Base-by-base conservation (phyloP, 2,113 vertebrate species). In the Aptenodytes forsteri region DNA sequence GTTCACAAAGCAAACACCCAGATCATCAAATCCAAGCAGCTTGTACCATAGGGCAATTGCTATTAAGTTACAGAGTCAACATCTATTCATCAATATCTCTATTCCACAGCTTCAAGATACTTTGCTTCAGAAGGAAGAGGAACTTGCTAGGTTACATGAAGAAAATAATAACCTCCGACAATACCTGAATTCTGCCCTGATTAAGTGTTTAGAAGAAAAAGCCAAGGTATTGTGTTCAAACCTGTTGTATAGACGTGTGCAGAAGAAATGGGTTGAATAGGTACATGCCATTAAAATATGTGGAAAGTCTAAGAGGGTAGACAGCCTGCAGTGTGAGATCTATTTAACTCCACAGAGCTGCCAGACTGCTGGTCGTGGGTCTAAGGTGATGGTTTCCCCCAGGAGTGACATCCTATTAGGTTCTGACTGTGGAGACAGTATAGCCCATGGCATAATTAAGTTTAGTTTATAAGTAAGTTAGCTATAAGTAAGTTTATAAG, bases 71-170 rank as follows among this genome's bases (percentile, higher is more conserved):
- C 98, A 98, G 93, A 98, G 91, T 98, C 97, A 98, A 97, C 91
- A 98, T 32, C 81, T 91, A 96, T 93, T 98, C 79, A 97, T 95
- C 81, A 81, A 50, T 98, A 96, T 97, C 77, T 96, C 72, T 96
- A 36, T 93, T 97, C 87, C 93, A 44, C 97, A 99, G 99, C 99
- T 99, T 29, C 99, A 99, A 97, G 99, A 99, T 90, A 99, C 98
- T 26, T 96, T 99, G 92, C 96, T 99, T 80, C 99, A 99, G 98
- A 99, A 99, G 93, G 99, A 99, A 95, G 99, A 99, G 97, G 99
- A 99, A 97, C 98, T 99, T 87, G 98, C 98, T 85, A 97, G 99
- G 44, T 97, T 99, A 64, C 99, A 99, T 55, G 99, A 99, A 82
- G 99, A 99, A 96, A 99, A 99, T 97, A 98, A 97, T 95, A 99